These are phyloP conservation scores for Eledone cirrhosa DNA, from an alignment of 2,888 invertebrate genomes.

Conservation along the genomic window DNA sequence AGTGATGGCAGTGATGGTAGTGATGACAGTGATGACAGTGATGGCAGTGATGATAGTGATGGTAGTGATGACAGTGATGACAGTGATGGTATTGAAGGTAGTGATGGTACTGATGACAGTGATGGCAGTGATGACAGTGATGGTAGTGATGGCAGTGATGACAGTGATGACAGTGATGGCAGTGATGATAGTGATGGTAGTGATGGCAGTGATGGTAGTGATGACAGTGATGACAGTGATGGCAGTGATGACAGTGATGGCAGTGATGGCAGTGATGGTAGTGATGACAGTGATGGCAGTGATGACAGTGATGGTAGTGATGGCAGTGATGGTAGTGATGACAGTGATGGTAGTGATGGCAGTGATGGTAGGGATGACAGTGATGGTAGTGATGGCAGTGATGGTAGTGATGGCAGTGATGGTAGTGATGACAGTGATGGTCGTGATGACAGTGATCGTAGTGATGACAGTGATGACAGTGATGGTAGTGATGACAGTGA, in stretches of 20 bases:
- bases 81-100: too few species aligned
- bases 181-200: constrained; percentile 30
- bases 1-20: not conserved
- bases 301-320: constrained; percentile 29
- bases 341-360: constrained; percentile 21
- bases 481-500: constrained; percentile 30
- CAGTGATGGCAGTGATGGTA: constrained; percentile 28
- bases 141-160: constrained; percentile 23
- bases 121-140: constrained; percentile 19
- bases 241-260: constrained; percentile 26
- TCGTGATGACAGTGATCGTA: too few species aligned
- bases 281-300: constrained; percentile 29
- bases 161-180: not conserved
- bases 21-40: not conserved
- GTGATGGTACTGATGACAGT: constrained; percentile 24
- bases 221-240: constrained; percentile 29
- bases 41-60: constrained; percentile 11
- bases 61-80: not conserved
- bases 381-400: constrained; percentile 18
- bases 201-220: constrained; percentile 29
- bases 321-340: constrained; percentile 27
- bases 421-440: too few species aligned
- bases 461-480: too few species aligned
- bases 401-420: constrained; percentile 24
- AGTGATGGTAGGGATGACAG: not conserved